These are phyloP conservation scores for Solenodon paradoxus DNA, from an alignment of 2,113 vertebrate species.

Conservation along the genomic window DNA sequence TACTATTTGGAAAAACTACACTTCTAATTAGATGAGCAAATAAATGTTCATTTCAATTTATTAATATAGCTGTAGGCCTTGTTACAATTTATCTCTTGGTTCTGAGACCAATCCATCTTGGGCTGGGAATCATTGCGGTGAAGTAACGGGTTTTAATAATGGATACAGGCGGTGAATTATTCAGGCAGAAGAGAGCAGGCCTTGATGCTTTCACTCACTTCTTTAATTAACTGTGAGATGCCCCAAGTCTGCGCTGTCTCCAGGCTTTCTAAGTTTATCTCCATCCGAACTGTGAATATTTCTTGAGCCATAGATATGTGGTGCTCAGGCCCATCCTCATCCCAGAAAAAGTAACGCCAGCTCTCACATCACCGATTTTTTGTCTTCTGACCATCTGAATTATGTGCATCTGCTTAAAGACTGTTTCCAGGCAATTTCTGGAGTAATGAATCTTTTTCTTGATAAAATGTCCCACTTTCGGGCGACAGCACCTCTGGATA, in stretches of 20 bases:
- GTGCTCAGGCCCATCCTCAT: background rate
- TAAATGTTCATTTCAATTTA: conserved; percentile 88
- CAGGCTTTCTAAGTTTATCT: conserved; percentile 77
- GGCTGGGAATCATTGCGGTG: conserved; percentile 82
- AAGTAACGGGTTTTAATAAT: conserved; percentile 87
- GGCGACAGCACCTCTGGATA: background rate
- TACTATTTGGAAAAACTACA: conserved; percentile 82
- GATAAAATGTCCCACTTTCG: background rate
- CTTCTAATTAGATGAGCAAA: conserved; percentile 88
- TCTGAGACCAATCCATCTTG: conserved; percentile 79
- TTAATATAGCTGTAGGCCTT: conserved; percentile 87
- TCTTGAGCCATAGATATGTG: conserved; percentile 49
- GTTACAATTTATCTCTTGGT: conserved; percentile 86
- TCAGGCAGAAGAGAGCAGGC: conserved; percentile 80
- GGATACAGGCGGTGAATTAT: conserved; percentile 85
- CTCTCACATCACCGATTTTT: background rate
- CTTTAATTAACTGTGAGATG: conserved; percentile 87
- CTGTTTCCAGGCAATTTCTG: background rate
- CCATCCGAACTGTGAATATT: conserved; percentile 67
- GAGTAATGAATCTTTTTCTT: background rate
- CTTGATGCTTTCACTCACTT: conserved; percentile 81
- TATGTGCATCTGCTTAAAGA: background rate
- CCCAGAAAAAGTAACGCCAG: background rate
- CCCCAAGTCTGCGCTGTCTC: conserved; percentile 65
- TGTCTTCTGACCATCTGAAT: background rate